Evolutionary conservation across 2,113 vertebrate species (phyloP), one percentile per base, ranked within the genome.

Genomic region (Ctenomys sociabilis): DNA sequence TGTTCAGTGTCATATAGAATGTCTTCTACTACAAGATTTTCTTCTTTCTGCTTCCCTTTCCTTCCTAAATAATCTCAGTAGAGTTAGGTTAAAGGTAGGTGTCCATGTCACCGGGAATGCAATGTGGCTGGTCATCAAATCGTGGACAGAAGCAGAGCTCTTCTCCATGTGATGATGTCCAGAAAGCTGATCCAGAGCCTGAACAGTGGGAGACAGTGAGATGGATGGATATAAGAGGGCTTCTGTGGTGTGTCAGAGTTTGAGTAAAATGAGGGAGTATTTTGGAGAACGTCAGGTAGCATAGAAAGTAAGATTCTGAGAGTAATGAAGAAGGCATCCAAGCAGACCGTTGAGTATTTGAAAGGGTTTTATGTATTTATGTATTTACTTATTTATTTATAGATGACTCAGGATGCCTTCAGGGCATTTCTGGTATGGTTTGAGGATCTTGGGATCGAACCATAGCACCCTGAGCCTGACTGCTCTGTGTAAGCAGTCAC

Each of bases 171-270:
- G 26, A 81, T 35, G 11, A 30, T 35, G n/a, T 37, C 22, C 19
- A 17, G 4, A 0, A 13, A 16, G 43, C 5, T 22, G 37, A 30
- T 1, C 40, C 10, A 30, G 17, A 90, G 82, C 21, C 52, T 84
- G 14, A 68, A 1, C 2, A 21, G 32, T 21, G 14, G 32, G 43
- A 77, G 77, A 37, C 30, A 21, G 4, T 57, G 59, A 82, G 66
- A 22, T 32, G 5, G 8, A 16, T 0, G 26, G 26, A 17, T 5
- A 14, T 3, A 11, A 22, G 5, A 64, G 72, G 7, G 24, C 11
- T 54, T 54, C 2, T 49, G 0, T 22, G n/a, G 16, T 14, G 17
- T 59, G 22, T 28, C 5, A 37, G 86, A 52, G 5, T 30, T 21
- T 35, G 26, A 91, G 26, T 7, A 37, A 57, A 9, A 16, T 49